These are phyloP conservation scores for Drosophila novamexicana DNA, from an alignment of 1,140 invertebrate genomes.

Conservation along the genomic window DNA sequence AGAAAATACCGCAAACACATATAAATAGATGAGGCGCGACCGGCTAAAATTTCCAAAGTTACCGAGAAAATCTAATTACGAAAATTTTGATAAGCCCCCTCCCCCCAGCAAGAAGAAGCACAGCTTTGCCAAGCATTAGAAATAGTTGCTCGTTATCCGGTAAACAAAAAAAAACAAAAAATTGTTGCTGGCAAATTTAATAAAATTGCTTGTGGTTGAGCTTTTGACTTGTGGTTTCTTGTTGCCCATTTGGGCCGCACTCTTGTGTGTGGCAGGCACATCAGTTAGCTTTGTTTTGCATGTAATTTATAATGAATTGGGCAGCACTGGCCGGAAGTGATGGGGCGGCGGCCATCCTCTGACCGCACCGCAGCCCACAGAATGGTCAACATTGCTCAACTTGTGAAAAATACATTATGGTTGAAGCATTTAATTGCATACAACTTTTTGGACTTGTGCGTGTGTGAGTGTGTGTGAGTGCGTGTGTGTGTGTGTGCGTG, in stretches of 20 bases:
- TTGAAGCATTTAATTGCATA: constrained; percentile 79
- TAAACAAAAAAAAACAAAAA: neutral
- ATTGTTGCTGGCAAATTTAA: constrained; percentile 55
- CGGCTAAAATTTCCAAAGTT: constrained; percentile 18
- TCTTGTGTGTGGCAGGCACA: constrained; percentile 55
- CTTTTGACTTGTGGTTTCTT: constrained; percentile 71
- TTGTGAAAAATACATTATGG: constrained; percentile 83
- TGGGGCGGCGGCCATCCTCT: neutral
- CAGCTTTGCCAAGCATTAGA: constrained; percentile 23
- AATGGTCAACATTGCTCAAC: constrained; percentile 81
- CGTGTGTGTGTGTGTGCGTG: constrained; percentile 20
- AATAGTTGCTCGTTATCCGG: constrained; percentile 29
- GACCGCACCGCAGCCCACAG: constrained; percentile 49
- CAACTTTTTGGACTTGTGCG: constrained; percentile 56
- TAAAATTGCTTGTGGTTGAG: constrained; percentile 78
- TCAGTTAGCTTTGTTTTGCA: constrained; percentile 71
- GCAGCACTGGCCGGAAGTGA: constrained; percentile 4
- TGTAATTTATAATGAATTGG: constrained; percentile 65
- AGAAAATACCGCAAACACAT: constrained; percentile 58
- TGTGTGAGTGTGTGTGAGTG: constrained; percentile 12
- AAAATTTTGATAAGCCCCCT: constrained; percentile 74
- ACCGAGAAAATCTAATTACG: constrained; percentile 66
- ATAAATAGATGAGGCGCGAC: constrained; percentile 53
- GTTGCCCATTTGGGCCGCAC: neutral
- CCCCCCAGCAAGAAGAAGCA: constrained; percentile 8